Evolutionary conservation across 2,797 vertebrate genomes (phyloP).

Genomic region (Onychomys torridus): DNA sequence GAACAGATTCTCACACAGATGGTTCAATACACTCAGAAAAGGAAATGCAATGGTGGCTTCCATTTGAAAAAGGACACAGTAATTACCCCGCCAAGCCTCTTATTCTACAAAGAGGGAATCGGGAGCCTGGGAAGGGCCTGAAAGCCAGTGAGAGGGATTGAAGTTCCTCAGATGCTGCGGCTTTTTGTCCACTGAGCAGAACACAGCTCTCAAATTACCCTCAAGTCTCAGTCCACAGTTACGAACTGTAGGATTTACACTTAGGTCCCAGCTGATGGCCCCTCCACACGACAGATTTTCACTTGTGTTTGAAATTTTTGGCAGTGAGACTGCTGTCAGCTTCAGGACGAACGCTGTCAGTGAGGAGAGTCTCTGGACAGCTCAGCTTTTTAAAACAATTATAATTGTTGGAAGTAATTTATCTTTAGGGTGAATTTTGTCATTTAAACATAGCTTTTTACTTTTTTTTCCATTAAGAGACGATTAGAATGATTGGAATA

Average conservation of each 20-base stretch:
- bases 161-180: not conserved
- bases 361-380: not conserved
- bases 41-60: not conserved
- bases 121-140: not conserved
- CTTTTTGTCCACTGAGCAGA: not conserved
- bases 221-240: not conserved
- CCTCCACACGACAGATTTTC: not conserved
- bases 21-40: constrained; percentile 47
- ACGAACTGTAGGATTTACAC: not conserved
- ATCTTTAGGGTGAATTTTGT: constrained; percentile 16
- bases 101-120: not conserved
- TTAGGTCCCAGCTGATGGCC: not conserved
- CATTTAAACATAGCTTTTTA: constrained; percentile 23
- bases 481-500: not conserved
- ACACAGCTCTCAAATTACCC: not conserved
- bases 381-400: not conserved
- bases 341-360: not conserved
- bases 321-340: not conserved
- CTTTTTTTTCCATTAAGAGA: not conserved
- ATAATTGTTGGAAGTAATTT: constrained; percentile 47
- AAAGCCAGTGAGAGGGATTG: not conserved
- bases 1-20: constrained; percentile 63
- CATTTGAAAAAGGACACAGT: not conserved
- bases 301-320: constrained; percentile 22
- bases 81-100: not conserved